Conservation (phyloP, 2,888 invertebrate species). For the Teinopalpus imperialis region DNA sequence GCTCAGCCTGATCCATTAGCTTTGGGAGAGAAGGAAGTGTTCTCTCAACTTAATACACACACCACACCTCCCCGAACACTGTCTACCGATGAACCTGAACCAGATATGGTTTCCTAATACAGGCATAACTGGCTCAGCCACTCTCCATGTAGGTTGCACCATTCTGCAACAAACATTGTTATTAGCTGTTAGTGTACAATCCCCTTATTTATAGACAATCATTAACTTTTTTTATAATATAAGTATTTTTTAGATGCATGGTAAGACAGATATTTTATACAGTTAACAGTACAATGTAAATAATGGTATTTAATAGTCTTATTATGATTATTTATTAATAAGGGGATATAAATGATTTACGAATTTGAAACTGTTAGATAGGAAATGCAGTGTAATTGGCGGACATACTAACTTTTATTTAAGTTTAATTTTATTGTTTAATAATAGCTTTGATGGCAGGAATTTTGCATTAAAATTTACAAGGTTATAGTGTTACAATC, state of each 20-base stretch:
- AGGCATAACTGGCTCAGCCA: slow-evolving; percentile 52
- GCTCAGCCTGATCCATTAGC: slow-evolving; percentile 72
- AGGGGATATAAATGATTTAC: slow-evolving; percentile 37
- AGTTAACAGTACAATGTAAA: slow-evolving; percentile 65
- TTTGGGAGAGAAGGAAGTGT: slow-evolving; percentile 74
- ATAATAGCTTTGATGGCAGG: slow-evolving; percentile 7
- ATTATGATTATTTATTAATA: slow-evolving; percentile 48
- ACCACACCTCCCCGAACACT: slow-evolving; percentile 59
- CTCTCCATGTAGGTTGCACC: slow-evolving; percentile 52
- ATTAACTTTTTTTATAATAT: slow-evolving; percentile 7
- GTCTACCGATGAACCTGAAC: slow-evolving; percentile 70
- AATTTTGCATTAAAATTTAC: neutral
- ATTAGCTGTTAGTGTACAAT: slow-evolving; percentile 22
- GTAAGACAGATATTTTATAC: slow-evolving; percentile 33
- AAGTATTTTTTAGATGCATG: slow-evolving; percentile 22
- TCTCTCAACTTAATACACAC: slow-evolving; percentile 69
- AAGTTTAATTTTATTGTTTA: slow-evolving; percentile 9
- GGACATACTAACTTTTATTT: slow-evolving; percentile 11
- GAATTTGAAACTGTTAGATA: slow-evolving; percentile 29
- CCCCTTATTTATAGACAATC: slow-evolving; percentile 24
- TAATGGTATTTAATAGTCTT: slow-evolving; percentile 50
- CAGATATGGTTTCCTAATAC: slow-evolving; percentile 70
- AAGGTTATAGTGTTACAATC: neutral
- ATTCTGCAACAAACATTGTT: slow-evolving; percentile 42
- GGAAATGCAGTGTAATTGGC: slow-evolving; percentile 20